A percentile compares a stretch with the other conserved stretches of the same genome.
These are phyloP conservation scores for Amphiprion ocellaris DNA, from an alignment of 2,113 vertebrate species.

Conservation along the genomic window DNA sequence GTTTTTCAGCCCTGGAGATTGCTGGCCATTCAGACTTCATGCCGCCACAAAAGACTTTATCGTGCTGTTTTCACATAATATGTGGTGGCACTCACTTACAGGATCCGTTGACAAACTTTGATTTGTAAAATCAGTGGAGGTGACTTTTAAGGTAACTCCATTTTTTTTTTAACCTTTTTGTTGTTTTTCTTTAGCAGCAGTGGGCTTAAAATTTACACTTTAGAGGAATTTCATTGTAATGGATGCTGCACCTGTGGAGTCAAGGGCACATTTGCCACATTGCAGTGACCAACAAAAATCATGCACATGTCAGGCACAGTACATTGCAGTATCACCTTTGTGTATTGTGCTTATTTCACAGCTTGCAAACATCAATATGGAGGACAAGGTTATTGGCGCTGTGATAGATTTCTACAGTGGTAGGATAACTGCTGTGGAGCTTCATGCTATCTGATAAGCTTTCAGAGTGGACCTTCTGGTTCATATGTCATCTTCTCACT, in stretches of 20 bases:
- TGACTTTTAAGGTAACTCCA: no score
- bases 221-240: not conserved
- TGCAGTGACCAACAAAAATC: not conserved
- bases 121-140: no score
- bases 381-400: not conserved
- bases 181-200: not conserved
- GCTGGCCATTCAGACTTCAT: no score
- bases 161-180: not conserved
- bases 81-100: no score
- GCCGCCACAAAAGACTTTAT: no score
- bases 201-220: not conserved
- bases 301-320: not conserved
- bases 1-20: no score
- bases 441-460: not conserved
- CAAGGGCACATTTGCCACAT: not conserved
- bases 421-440: not conserved
- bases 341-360: not conserved
- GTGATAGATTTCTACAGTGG: not conserved
- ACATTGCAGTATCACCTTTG: not conserved
- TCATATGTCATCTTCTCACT: not conserved
- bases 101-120: no score
- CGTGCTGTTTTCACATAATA: no score
- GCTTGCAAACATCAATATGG: not conserved
- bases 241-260: not conserved
- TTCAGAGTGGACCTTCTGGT: not conserved